These are phyloP conservation scores for Oryzias melastigma DNA, from an alignment of 2,113 vertebrate genomes.

Conservation along the genomic window DNA sequence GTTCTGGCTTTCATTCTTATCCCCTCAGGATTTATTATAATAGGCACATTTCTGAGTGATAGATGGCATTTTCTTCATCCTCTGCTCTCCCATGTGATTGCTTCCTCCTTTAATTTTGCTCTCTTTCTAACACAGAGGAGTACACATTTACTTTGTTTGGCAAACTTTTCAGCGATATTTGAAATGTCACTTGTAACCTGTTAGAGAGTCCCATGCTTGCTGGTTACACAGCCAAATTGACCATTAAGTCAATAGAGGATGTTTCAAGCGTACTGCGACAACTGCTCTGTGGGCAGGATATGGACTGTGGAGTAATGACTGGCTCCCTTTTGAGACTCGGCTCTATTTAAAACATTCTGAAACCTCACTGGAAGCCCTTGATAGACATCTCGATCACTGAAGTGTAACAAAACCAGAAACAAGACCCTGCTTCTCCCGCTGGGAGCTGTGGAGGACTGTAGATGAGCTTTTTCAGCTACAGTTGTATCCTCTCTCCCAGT, in stretches of 20 bases:
- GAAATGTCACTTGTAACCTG: constrained; percentile 19
- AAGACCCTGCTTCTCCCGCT: constrained; percentile 25
- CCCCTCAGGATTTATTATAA: not conserved
- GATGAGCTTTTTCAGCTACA: constrained; percentile 33
- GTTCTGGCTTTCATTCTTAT: not conserved
- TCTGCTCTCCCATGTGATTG: not conserved
- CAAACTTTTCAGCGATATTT: not conserved
- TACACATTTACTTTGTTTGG: not conserved
- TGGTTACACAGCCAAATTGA: constrained; percentile 40
- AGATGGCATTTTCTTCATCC: not conserved
- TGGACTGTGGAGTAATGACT: constrained; percentile 52
- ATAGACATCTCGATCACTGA: constrained; percentile 48
- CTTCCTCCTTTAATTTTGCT: not conserved
- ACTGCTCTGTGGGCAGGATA: constrained; percentile 35
- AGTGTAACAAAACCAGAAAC: constrained; percentile 53
- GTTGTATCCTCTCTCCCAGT: constrained; percentile 14
- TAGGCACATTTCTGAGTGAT: not conserved
- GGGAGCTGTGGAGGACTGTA: constrained; percentile 32
- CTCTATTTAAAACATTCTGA: constrained; percentile 51
- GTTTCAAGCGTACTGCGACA: constrained; percentile 25
- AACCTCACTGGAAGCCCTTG: constrained; percentile 38
- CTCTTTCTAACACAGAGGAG: not conserved
- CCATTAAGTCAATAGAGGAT: constrained; percentile 55
- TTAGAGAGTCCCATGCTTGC: constrained; percentile 7
- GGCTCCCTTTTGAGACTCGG: constrained; percentile 34